Percentiles rank a stretch among this genome's conserved stretches.
Evolutionary conservation across 2,888 invertebrate genomes (phyloP).

Genomic region (Hypselothyrea guttata): DNA sequence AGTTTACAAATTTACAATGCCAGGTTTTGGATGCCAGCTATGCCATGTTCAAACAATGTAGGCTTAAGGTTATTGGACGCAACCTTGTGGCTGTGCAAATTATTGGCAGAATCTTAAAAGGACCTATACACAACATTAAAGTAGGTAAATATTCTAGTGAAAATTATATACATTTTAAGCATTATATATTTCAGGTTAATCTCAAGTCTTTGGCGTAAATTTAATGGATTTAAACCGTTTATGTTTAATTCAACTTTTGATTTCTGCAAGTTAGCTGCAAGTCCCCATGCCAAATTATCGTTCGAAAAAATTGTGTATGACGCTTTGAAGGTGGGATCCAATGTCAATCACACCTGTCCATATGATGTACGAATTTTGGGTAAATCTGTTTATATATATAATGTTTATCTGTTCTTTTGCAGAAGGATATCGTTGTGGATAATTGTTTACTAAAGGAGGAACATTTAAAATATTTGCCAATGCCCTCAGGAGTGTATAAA

Average conservation of each 20-base stretch:
- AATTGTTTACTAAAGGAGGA: slow-evolving; percentile 12
- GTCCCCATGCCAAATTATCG: not conserved
- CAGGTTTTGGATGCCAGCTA: slow-evolving; percentile 14
- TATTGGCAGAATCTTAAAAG: not conserved
- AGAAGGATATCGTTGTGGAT: slow-evolving; percentile 17
- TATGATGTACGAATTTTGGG: slow-evolving; percentile 18
- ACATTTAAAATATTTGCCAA: not conserved
- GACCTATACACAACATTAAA: slow-evolving; percentile 9
- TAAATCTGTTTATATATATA: too few species aligned
- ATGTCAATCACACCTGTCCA: slow-evolving; percentile 40
- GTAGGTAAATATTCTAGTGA: not conserved
- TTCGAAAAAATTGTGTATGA: slow-evolving; percentile 5
- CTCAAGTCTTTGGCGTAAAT: slow-evolving; percentile 27
- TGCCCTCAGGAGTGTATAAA: slow-evolving; percentile 20
- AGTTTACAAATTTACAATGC: slow-evolving; percentile 31
- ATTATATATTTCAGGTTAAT: not conserved
- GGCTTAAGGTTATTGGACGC: slow-evolving; percentile 23
- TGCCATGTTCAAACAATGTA: slow-evolving; percentile 5
- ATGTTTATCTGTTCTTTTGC: not conserved
- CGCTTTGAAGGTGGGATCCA: not conserved
- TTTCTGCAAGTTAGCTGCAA: slow-evolving; percentile 19
- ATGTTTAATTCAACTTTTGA: slow-evolving; percentile 33
- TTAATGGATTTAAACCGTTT: slow-evolving; percentile 38
- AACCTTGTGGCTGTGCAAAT: slow-evolving; percentile 26
- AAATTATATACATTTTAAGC: not conserved